phyloP scores from a whole-genome alignment of 2,797 vertebrate genomes.

The Aldrovandia affinis region DNA sequence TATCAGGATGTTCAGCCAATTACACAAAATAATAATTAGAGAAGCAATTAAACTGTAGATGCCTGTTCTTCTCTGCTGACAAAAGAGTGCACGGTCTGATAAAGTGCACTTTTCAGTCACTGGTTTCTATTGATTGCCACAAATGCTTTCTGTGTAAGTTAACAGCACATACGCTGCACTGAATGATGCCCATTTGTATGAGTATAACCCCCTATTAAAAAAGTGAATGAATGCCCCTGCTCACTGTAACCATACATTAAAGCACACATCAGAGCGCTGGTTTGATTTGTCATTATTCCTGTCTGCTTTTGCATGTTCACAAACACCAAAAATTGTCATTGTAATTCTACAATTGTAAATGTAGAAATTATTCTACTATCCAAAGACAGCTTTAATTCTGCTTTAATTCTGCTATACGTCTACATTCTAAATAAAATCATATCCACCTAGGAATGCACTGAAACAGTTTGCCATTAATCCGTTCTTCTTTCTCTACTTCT shows the following conservation, averaged over 20 bases:
- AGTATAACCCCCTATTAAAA: background rate
- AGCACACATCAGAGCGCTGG: background rate
- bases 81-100: background rate
- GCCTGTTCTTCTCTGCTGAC: background rate
- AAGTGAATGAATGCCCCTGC: background rate
- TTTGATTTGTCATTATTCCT: background rate
- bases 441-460: background rate
- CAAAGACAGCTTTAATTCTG: too few species aligned
- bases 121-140: background rate
- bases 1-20: conserved; percentile 38
- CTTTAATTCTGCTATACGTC: background rate
- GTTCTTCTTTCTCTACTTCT: background rate
- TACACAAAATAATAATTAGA: conserved; percentile 47
- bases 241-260: background rate
- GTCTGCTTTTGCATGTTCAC: background rate
- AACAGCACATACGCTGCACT: background rate
- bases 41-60: conserved; percentile 10
- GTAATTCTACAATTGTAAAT: too few species aligned
- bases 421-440: background rate
- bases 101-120: conserved; percentile 7
- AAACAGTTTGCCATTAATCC: background rate
- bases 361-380: background rate
- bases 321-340: background rate
- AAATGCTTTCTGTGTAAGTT: background rate
- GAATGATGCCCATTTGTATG: background rate